Evolutionary conservation across 2,888 invertebrate genomes (phyloP), one percentile per base, ranked within the genome.

Genomic region (Oligia strigilis): DNA sequence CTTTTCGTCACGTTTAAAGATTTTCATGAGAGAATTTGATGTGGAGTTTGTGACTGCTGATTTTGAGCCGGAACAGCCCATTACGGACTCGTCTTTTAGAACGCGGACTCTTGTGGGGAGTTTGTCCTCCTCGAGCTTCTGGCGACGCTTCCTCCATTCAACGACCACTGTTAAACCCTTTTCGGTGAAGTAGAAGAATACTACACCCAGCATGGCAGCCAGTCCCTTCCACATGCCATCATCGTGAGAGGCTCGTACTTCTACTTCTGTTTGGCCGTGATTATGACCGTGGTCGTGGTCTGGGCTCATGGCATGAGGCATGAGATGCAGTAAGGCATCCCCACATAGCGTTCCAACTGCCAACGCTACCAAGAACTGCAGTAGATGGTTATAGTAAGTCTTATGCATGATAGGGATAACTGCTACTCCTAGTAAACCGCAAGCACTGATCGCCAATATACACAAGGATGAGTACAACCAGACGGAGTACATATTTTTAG

Each of bases 341-440:
- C 99, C 99, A 70, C 98, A 98, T 80, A 99, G 96, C 0, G 99
- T 99, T 0, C 99, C 99, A 58, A 99, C 98, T 29, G 99, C 99
- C 87, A 99, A 96, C 0, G 99, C 99, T 4, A 99, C 99, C 83
- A 99, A 97, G 94, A 99, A 99, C 94, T 99, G 99, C 75, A 99
- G 97, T 58, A 99, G 95, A 88, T 99, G 98, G 91, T 99, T 98
- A 93, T 99, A 99, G 93, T 98, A 99, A 29, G 97, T 97, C 90
- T 98, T 98, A 93, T 98, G 98, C 98, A 99, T 99, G 65, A 99
- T 98, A 0, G 99, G 99, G 91, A 99, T 99, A 13, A 99, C 98
- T 8, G 98, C 98, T 19, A 99, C 98, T 3, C 99, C 99, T 23
- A 99, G 95, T 66, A 99, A 95, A 17, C 99, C 99, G 90, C 99